These are phyloP conservation scores for Ips typographus DNA, from an alignment of 1,140 invertebrate genomes.

Conservation along the genomic window DNA sequence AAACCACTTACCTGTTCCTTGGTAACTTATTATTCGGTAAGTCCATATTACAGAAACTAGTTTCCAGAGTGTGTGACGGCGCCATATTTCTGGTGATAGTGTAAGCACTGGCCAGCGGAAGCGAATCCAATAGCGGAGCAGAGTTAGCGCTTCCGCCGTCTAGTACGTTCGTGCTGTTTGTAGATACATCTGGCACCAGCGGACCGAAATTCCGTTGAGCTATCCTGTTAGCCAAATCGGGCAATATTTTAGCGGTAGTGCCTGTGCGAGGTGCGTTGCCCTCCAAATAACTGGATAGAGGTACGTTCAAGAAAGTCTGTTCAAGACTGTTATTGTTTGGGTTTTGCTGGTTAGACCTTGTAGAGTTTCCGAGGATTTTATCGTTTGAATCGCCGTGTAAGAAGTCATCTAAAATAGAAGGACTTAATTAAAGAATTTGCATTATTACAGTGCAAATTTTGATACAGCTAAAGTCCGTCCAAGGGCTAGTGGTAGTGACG, in stretches of 20 bases:
- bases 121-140: not conserved
- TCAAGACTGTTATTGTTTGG: not conserved
- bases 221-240: conserved; percentile 6
- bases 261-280: not conserved
- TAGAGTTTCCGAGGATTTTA: too few relatives aligned
- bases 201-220: conserved; percentile 3
- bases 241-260: not conserved
- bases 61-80: conserved; percentile 11
- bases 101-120: not conserved
- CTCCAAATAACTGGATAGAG: conserved; percentile 5
- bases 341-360: not conserved
- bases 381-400: conserved; percentile 4
- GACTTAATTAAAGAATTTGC: not conserved
- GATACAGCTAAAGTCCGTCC: not conserved
- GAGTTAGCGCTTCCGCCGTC: conserved; percentile 2
- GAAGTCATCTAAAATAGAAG: conserved; percentile 18
- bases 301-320: conserved; percentile 6
- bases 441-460: conserved; percentile 1
- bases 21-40: conserved; percentile 7
- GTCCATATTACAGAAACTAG: not conserved
- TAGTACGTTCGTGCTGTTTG: conserved; percentile 7
- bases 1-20: not conserved
- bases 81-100: not conserved
- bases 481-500: too few relatives aligned
- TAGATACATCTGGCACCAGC: conserved; percentile 6